A percentile compares a stretch with the other conserved stretches of the same genome.
These are phyloP conservation scores for Mesocentrotus franciscanus DNA, from an alignment of 53 echinoderm and acorn worm species.

Conservation along the genomic window DNA sequence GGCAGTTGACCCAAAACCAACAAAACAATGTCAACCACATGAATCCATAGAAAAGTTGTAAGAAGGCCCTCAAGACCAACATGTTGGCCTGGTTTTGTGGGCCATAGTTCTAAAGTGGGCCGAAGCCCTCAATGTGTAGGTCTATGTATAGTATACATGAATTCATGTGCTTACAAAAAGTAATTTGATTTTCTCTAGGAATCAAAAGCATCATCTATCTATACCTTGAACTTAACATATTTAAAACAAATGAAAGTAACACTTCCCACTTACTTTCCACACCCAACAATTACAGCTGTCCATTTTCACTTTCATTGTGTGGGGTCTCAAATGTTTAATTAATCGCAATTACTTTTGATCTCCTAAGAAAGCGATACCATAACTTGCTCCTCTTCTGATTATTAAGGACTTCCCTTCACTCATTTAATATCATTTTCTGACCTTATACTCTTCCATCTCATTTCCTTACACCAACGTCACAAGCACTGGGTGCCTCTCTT, in stretches of 20 bases:
- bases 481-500: neutral
- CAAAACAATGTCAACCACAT: too few relatives aligned
- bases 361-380: conserved; percentile 1
- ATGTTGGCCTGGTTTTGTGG: too few relatives aligned
- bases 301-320: neutral
- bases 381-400: neutral
- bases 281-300: neutral
- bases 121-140: too few relatives aligned
- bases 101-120: too few relatives aligned
- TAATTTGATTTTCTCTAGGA: neutral
- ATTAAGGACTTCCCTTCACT: neutral
- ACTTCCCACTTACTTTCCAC: neutral
- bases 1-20: too few relatives aligned
- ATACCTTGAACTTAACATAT: neutral
- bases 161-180: neutral
- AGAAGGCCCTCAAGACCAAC: too few relatives aligned
- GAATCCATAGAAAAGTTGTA: too few relatives aligned
- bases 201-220: neutral
- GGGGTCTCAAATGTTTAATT: neutral
- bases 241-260: neutral
- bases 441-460: neutral
- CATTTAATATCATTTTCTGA: neutral
- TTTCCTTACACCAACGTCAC: neutral
- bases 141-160: neutral
- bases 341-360: neutral